Evolutionary conservation across 2,113 vertebrate genomes (phyloP), one percentile per base, ranked within the genome.

Genomic region (Larimichthys crocea): DNA sequence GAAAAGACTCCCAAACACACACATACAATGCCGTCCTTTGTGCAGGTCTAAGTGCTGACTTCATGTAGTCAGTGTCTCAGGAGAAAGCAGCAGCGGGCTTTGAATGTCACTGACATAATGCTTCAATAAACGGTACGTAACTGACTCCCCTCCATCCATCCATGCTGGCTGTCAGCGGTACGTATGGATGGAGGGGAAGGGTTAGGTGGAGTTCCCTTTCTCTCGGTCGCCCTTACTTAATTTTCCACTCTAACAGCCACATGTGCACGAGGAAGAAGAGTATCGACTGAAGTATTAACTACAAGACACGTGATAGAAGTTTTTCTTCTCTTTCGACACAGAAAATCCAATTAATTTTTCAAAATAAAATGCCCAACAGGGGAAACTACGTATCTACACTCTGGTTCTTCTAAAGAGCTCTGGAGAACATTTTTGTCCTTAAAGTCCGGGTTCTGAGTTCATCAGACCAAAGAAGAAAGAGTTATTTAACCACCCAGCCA

Each of bases 11-110:
- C 29, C 40, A 31, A 55, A 62, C 66, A 48, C 31, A 50, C 68
- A 49, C 66, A 57, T 4, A 88, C 84, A 91, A 81, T 76, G 63
- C 61, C n/a, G 16, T 40, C 42, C 73, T 88, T 82, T 91, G 82
- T 91, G 63, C 24, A 17, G 46, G 15, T 64, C 44, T 44, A 17
- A 56, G 63, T 50, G 67, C 86, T 84, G 73, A 74, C 31, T 67
- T 86, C 68, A 72, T 83, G 7, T 24, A 55, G 81, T 57, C 62
- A 19, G 67, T 53, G 65, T 73, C 66, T n/a, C 52, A 83, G 76
- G 67, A 85, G 16, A 17, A 20, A 70, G 75, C 65, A 61, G 66
- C 5, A 9, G 26, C 35, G 35, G 35, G 26, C 77, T 79, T 80
- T 82, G 46, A 72, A 40, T 7, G 20, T 80, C 83, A 85, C 85